Evolutionary conservation across 2,113 vertebrate genomes (phyloP).

Genomic region (Ibidorhyncha struthersii): DNA sequence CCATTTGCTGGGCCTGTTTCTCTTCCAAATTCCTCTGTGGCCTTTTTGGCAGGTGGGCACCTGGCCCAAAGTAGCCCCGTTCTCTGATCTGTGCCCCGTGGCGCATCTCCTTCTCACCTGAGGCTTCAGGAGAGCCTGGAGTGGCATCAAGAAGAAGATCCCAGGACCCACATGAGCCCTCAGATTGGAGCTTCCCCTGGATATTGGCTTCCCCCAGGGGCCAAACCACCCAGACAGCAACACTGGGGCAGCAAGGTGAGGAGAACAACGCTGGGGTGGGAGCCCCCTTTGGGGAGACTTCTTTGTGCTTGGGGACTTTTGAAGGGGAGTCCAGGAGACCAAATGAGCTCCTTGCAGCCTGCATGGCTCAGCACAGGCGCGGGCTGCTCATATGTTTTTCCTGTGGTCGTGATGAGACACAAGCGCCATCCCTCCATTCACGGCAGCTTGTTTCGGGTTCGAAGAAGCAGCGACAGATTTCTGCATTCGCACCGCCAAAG

Average conservation of each 20-base stretch:
- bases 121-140: neutral
- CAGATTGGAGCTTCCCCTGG: neutral
- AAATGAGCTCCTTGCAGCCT: neutral
- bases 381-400: neutral
- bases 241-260: neutral
- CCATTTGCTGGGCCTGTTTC: neutral
- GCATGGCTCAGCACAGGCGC: neutral
- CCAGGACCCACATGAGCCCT: neutral
- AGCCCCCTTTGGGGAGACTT: neutral
- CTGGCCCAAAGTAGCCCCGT: accelerated
- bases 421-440: neutral
- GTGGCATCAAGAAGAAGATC: neutral
- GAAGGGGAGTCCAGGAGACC: neutral
- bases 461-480: constrained; percentile 9
- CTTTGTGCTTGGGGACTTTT: neutral
- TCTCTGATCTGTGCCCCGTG: neutral
- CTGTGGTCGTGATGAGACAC: accelerated
- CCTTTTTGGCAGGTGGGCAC: neutral
- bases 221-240: neutral
- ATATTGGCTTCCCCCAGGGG: neutral
- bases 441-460: neutral
- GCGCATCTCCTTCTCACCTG: neutral
- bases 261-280: neutral
- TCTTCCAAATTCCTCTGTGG: neutral
- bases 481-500: neutral